Base-by-base conservation (phyloP, 1,140 invertebrate species). In the Drosophila subpulchrella region DNA sequence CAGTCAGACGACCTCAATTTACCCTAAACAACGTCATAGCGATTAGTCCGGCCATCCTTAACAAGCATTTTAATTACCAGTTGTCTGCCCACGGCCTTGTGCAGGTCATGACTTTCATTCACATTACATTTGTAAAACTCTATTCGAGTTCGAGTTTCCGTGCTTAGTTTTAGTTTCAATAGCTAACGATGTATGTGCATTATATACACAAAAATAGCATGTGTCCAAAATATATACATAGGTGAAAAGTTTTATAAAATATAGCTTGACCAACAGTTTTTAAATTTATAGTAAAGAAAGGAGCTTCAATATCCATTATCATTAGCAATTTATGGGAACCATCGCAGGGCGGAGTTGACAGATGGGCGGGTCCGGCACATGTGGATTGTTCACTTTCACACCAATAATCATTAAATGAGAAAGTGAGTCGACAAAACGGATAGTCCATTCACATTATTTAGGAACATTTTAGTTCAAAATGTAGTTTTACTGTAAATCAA, bases 321-420 rank as follows among this genome's bases (percentile, higher is more conserved):
- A 86, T 86, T 79, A 75, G 34, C 55, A 39, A 68, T 81, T 85
- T 56, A 70, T 58, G 46, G 53, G 51, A 44, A 12, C 20, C 50
- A 54, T 30, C 10, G 12, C 10, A 41, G 13, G 60, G 60, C 50
- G 71, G 58, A 71, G 55, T 48, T 70, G 63, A 56, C 70, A 39
- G 6, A 3, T 30, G 51, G 63, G 62, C 34, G 34, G 53, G 39
- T 0, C 34, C 20, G 13, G 30, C 17, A 32, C 17, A 13, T 48
- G 24, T 4, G 10, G 5, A 10, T 3, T 17, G 34, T 57, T 4
- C 36, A 39, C 36, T 55, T 55, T 56, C 38, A 39, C 38, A n/a
- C 47, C 13, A 44, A 20, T 13, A 11, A 15, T 36, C 17, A 11
- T 12, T 10, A 11, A 56, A 32, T n/a, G 10, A 6, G 47, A 7